Conservation (phyloP, 2,797 vertebrate genomes). For the Acipenser ruthenus region DNA sequence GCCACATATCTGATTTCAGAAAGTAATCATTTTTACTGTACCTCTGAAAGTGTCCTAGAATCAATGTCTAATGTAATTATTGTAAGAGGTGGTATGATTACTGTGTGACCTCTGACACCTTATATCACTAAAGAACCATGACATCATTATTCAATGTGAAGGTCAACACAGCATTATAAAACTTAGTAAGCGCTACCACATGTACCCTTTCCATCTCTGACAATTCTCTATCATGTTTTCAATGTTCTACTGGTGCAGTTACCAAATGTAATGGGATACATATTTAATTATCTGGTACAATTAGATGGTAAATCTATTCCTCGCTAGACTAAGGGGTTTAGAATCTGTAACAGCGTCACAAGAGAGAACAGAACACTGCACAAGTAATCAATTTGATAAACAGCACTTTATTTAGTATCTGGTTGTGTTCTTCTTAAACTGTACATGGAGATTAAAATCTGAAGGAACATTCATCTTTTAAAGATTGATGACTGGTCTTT, state of each 20-base stretch:
- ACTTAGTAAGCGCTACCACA: background rate
- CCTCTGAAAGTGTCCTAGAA: constrained; percentile 1
- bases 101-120: background rate
- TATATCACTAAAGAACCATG: background rate
- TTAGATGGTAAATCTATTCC: background rate
- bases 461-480: too few species aligned
- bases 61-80: constrained; percentile 2
- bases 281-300: background rate
- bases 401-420: too few species aligned
- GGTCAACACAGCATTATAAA: background rate
- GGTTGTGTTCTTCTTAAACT: too few species aligned
- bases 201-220: too few species aligned
- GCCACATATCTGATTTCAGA: background rate
- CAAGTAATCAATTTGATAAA: too few species aligned
- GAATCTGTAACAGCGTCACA: too few species aligned
- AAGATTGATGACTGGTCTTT: too few species aligned
- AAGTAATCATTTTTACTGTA: constrained; percentile 1
- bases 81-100: background rate
- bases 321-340: too few species aligned
- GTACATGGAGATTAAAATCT: too few species aligned
- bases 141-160: background rate
- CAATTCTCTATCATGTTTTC: background rate
- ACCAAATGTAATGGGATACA: background rate
- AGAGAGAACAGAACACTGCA: too few species aligned
- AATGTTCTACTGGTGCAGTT: background rate